A percentile compares a stretch with the other conserved stretches of the same genome.
phyloP scores from a whole-genome alignment of 2,888 invertebrate species.

The Eulithis testata region DNA sequence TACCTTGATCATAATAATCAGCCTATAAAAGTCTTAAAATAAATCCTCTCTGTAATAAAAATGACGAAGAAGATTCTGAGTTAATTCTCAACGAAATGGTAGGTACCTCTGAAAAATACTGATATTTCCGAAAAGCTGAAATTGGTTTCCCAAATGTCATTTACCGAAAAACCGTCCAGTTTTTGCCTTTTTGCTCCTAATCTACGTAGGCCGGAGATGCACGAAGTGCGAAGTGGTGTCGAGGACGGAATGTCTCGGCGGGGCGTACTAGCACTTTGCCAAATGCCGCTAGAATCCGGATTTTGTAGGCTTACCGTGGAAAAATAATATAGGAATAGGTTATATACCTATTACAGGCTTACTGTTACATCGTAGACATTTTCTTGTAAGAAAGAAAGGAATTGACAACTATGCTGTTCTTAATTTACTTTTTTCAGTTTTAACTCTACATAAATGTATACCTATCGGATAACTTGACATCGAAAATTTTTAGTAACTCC shows the following conservation, averaged over 20 bases:
- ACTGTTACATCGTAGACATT: conserved; percentile 49
- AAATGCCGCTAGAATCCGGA: conserved; percentile 76
- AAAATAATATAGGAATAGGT: not conserved
- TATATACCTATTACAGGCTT: conserved; percentile 40
- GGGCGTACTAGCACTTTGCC: conserved; percentile 72
- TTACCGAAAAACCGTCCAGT: conserved; percentile 15
- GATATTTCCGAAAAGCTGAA: not conserved
- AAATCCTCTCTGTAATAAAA: too few relatives aligned
- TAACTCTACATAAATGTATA: too few relatives aligned
- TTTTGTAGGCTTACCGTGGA: conserved; percentile 53
- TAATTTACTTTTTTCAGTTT: too few relatives aligned
- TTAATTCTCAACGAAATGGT: too few relatives aligned
- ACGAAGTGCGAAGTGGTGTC: conserved; percentile 78
- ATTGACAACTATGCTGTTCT: too few relatives aligned
- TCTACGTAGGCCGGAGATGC: conserved; percentile 48
- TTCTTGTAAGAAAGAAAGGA: conserved; percentile 15
- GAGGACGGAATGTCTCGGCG: conserved; percentile 65
- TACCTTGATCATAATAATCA: too few relatives aligned
- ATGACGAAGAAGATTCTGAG: too few relatives aligned
- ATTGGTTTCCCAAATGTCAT: conserved; percentile 3
- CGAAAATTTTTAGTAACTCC: too few relatives aligned
- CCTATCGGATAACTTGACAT: too few relatives aligned
- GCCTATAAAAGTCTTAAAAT: too few relatives aligned
- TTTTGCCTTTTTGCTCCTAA: conserved; percentile 27
- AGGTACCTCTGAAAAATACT: too few relatives aligned